Conservation (phyloP, 2,113 vertebrate species). For the Petaurus breviceps region DNA sequence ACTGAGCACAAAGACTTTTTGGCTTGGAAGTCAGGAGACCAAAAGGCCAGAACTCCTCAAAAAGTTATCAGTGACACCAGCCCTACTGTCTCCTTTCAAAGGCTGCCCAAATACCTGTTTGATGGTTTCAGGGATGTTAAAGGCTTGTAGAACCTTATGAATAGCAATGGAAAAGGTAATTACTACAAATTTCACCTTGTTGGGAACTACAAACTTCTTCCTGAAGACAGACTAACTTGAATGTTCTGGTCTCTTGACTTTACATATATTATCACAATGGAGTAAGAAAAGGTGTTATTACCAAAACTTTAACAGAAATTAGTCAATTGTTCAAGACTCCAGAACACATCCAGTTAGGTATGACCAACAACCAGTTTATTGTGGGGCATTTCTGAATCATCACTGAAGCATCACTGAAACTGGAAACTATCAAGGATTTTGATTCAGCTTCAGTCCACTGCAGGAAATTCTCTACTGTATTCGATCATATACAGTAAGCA, state of each 20-base stretch:
- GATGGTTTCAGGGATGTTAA: background rate
- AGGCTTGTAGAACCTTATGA: background rate
- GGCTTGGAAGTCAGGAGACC: background rate
- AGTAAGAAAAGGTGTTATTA: background rate
- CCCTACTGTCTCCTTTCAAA: background rate
- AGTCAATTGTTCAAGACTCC: background rate
- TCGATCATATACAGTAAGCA: background rate
- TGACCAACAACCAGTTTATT: background rate
- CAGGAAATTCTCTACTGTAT: background rate
- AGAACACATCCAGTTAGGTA: background rate
- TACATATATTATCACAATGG: background rate
- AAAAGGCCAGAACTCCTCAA: background rate
- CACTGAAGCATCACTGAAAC: background rate
- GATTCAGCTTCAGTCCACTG: background rate
- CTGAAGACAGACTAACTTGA: background rate
- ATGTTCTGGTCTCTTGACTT: background rate
- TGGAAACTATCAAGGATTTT: background rate
- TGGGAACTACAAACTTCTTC: background rate
- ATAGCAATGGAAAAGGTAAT: background rate
- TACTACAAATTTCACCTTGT: too few relatives aligned
- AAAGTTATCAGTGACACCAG: too few relatives aligned
- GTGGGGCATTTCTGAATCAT: background rate
- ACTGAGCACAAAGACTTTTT: background rate
- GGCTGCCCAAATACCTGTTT: background rate
- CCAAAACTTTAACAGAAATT: background rate